Evolutionary conservation across 2,888 invertebrate species (phyloP), one percentile per base, ranked within the genome.

Genomic region (Argyresthia albistria): DNA sequence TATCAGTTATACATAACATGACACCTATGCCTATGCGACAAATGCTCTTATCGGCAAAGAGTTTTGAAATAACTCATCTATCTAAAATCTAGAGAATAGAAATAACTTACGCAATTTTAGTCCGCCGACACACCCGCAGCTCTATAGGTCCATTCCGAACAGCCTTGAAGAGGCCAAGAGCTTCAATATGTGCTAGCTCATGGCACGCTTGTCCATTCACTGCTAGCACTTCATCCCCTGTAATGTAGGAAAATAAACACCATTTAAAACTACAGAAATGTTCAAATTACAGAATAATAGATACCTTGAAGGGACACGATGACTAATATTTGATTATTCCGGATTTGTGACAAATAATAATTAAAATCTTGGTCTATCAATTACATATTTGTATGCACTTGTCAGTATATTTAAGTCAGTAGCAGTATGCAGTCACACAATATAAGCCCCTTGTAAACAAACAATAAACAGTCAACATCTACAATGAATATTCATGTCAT

Each of bases 161-260:
- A 56, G 92, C 92, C 69, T 95, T 94, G 81, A 96, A 95, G 36
- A 95, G 88, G 25, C 91, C 90, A 50, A 96, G 91, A 39, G 95
- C 95, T 70, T 95, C 93, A 45, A 93, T 89, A 70, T 95, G 94
- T 0, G 94, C 93, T 60, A 95, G 88, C 65, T 94, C 94, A 65
- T 94, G 93, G 65, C 94, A 93, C 48, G 93, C 91, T 62, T 92
- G 91, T 10, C 95, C 94, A 78, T 95, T 95, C 15, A 95, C 93
- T 54, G 94, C 93, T 60, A 95, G 78, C 62, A 95, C 92, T 80
- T 95, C 94, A 71, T 95, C 95, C 51, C 95, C 93, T 91, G 75
- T 35, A 84, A 87, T 11, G 9, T n/a, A 39, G 39, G 8, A 8
- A 39, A 9, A 25, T 2, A 25, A 25, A 39, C 3, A 39, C n/a